phyloP scores from a whole-genome alignment of 2,113 vertebrate species.

The Siniperca knerii region DNA sequence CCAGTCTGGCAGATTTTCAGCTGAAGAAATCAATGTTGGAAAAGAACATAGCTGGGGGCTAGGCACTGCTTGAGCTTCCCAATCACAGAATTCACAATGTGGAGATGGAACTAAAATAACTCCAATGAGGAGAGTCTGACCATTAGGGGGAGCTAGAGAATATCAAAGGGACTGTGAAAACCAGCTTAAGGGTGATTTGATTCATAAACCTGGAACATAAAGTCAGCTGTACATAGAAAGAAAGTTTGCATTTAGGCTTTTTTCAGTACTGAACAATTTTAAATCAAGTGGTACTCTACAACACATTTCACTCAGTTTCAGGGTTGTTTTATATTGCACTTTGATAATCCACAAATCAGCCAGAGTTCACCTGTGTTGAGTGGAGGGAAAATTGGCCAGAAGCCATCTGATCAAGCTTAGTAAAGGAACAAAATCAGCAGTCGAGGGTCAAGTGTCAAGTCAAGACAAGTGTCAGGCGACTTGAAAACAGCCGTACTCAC shows the following conservation, averaged over 20 bases:
- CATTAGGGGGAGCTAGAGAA: conserved; percentile 82
- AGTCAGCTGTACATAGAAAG: conserved; percentile 11
- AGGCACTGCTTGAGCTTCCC: conserved; percentile 60
- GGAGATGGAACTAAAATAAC: conserved; percentile 52
- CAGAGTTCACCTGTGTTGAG: conserved; percentile 22
- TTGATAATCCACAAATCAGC: conserved; percentile 46
- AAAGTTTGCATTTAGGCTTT: not conserved
- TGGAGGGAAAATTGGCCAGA: conserved; percentile 4
- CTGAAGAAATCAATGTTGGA: conserved; percentile 72
- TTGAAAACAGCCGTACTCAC: conserved; percentile 67
- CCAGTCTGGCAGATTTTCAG: conserved; percentile 72
- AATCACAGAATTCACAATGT: conserved; percentile 61
- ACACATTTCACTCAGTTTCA: conserved; percentile 9
- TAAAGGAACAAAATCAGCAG: conserved; percentile 11
- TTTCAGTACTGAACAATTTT: not conserved
- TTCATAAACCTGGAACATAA: conserved; percentile 43
- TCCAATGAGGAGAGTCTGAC: conserved; percentile 52
- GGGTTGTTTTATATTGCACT: conserved; percentile 27
- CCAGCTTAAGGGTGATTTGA: conserved; percentile 35
- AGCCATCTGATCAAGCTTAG: not conserved
- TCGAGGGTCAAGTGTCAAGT: not conserved
- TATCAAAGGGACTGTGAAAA: conserved; percentile 54
- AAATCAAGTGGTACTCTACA: conserved; percentile 8
- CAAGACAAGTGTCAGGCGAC: not conserved
- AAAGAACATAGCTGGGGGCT: conserved; percentile 74